These are phyloP conservation scores for Pilophorus perplexus DNA, from an alignment of 2,888 invertebrate species.

Conservation along the genomic window DNA sequence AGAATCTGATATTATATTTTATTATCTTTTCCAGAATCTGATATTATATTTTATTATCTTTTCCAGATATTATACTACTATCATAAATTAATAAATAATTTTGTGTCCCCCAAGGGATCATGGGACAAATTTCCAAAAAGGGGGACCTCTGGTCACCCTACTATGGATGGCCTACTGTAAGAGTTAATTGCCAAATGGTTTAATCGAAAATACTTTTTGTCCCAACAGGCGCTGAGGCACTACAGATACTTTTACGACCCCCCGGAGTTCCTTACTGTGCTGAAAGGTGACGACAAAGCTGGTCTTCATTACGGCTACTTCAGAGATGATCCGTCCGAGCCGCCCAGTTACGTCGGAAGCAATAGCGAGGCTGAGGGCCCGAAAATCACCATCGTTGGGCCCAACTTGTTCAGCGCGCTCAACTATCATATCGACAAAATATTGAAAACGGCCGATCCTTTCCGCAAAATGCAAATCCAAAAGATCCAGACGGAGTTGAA, in stretches of 20 bases:
- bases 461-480: slow-evolving; percentile 61
- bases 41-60: too few relatives aligned
- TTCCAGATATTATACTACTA: too few relatives aligned
- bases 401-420: slow-evolving; percentile 76
- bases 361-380: slow-evolving; percentile 70
- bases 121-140: too few relatives aligned
- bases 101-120: too few relatives aligned
- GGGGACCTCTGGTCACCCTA: too few relatives aligned
- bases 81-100: too few relatives aligned
- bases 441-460: slow-evolving; percentile 58
- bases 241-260: slow-evolving; percentile 86
- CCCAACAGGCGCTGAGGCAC: slow-evolving; percentile 39
- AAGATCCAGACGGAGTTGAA: slow-evolving; percentile 63
- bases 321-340: slow-evolving; percentile 74
- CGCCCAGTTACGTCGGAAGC: slow-evolving; percentile 73
- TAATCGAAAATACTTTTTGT: too few relatives aligned
- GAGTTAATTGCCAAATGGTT: too few relatives aligned
- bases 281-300: slow-evolving; percentile 66
- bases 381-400: slow-evolving; percentile 68
- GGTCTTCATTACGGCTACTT: slow-evolving; percentile 87
- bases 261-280: slow-evolving; percentile 81
- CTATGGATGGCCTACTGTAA: too few relatives aligned
- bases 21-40: too few relatives aligned
- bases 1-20: too few relatives aligned
- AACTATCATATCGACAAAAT: slow-evolving; percentile 63